A percentile compares a stretch with the other conserved stretches of the same genome.
These are phyloP conservation scores for Phataginus tricuspis DNA, from an alignment of 2,797 vertebrate genomes.

Conservation along the genomic window DNA sequence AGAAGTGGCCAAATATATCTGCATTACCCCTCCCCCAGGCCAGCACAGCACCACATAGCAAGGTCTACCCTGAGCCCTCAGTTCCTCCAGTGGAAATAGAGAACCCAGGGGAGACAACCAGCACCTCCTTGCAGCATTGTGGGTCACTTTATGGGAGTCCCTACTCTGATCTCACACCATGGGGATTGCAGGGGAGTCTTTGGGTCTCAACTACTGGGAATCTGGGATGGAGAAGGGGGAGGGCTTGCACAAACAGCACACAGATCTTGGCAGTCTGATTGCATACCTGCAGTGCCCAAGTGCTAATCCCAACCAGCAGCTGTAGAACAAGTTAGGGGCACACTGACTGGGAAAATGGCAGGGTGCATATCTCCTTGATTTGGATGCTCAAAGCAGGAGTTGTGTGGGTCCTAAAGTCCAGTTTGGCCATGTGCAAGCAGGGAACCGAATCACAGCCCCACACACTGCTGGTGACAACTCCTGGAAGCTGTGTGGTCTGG, in stretches of 20 bases:
- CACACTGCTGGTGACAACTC: background rate
- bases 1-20: background rate
- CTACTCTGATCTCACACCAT: background rate
- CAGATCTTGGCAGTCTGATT: background rate
- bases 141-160: background rate
- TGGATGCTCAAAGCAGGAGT: background rate
- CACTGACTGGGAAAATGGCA: background rate
- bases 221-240: background rate
- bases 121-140: background rate
- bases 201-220: background rate
- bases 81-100: background rate
- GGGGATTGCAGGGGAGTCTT: background rate
- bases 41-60: background rate
- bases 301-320: background rate
- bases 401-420: background rate
- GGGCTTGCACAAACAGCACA: background rate
- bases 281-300: background rate
- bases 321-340: background rate
- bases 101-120: background rate
- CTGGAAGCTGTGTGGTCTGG: background rate
- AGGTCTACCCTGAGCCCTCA: background rate
- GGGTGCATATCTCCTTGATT: background rate
- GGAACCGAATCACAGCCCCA: background rate
- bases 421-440: background rate
- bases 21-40: background rate